phyloP scores from a whole-genome alignment of 2,888 invertebrate species.

The Corbicula japonica region DNA sequence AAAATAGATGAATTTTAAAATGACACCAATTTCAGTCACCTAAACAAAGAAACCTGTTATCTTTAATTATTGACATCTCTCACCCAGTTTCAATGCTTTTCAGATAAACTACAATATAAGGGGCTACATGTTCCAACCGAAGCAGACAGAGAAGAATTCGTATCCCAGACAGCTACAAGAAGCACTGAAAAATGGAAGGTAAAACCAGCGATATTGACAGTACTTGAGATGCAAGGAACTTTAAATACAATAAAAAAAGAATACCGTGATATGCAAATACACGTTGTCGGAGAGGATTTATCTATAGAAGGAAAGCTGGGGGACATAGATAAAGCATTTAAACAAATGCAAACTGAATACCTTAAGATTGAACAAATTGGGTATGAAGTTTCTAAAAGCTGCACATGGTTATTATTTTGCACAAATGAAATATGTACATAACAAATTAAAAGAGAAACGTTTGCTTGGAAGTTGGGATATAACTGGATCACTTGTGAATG shows the following conservation, averaged over 20 bases:
- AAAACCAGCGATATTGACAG: constrained; percentile 44
- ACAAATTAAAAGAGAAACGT: constrained; percentile 49
- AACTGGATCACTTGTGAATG: constrained; percentile 32
- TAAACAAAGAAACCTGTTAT: too few species aligned
- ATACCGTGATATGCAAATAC: constrained; percentile 54
- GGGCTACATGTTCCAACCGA: constrained; percentile 55
- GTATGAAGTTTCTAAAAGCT: constrained; percentile 42
- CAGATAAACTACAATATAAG: constrained; percentile 50
- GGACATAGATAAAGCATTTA: constrained; percentile 60
- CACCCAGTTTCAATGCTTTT: too few species aligned
- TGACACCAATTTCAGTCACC: too few species aligned
- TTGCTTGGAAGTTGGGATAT: constrained; percentile 54
- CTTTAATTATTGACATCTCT: too few species aligned
- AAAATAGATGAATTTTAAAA: too few species aligned
- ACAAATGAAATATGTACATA: constrained; percentile 52
- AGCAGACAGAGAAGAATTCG: constrained; percentile 44
- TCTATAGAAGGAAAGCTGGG: constrained; percentile 59
- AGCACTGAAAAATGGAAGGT: constrained; percentile 48
- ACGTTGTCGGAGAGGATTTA: constrained; percentile 49
- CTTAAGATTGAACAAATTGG: constrained; percentile 53
- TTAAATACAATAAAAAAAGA: constrained; percentile 51
- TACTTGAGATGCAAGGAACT: constrained; percentile 58
- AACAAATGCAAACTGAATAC: constrained; percentile 57
- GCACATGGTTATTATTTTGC: constrained; percentile 55
- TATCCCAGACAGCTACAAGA: constrained; percentile 45